phyloP scores from a whole-genome alignment of 2,797 vertebrate genomes.

The Cossypha caffra region DNA sequence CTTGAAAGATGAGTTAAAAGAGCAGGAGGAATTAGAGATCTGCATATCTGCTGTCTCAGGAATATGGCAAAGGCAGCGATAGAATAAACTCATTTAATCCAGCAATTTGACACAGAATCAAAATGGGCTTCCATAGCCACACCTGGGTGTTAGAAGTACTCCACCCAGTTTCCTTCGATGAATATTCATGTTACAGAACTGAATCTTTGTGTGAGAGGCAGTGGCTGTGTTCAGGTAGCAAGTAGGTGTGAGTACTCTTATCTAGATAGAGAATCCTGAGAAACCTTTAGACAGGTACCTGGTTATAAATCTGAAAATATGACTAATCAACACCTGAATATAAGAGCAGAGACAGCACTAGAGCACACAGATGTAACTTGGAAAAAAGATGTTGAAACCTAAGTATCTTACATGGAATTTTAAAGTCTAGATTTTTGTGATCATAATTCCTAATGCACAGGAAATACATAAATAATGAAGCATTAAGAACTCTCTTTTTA shows the following conservation, averaged over 20 bases:
- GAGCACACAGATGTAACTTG: not conserved
- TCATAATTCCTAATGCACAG: not conserved
- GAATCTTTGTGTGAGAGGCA: slow-evolving; percentile 57
- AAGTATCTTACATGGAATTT: not conserved
- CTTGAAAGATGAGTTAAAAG: not conserved
- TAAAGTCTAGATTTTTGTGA: not conserved
- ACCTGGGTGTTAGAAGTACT: slow-evolving; percentile 57
- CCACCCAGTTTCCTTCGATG: slow-evolving; percentile 56
- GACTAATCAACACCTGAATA: slow-evolving; percentile 53
- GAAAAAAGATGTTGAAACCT: not conserved
- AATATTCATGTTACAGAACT: slow-evolving; percentile 57
- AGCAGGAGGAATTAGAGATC: not conserved
- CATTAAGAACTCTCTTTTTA: not conserved
- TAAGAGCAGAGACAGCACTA: not conserved
- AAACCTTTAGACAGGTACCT: slow-evolving; percentile 34
- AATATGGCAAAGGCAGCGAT: not conserved
- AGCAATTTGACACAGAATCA: slow-evolving; percentile 60
- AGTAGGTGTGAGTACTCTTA: slow-evolving; percentile 72
- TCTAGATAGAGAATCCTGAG: slow-evolving; percentile 64
- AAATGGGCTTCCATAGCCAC: slow-evolving; percentile 52
- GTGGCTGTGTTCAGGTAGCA: slow-evolving; percentile 21
- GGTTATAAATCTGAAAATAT: slow-evolving; percentile 25
- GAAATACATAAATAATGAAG: not conserved
- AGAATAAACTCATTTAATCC: slow-evolving; percentile 60
- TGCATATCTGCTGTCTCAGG: slow-evolving; percentile 52